Evolutionary conservation across 1,140 invertebrate species (phyloP), one percentile per base, ranked within the genome.

Genomic region (Eriosoma lanigerum): DNA sequence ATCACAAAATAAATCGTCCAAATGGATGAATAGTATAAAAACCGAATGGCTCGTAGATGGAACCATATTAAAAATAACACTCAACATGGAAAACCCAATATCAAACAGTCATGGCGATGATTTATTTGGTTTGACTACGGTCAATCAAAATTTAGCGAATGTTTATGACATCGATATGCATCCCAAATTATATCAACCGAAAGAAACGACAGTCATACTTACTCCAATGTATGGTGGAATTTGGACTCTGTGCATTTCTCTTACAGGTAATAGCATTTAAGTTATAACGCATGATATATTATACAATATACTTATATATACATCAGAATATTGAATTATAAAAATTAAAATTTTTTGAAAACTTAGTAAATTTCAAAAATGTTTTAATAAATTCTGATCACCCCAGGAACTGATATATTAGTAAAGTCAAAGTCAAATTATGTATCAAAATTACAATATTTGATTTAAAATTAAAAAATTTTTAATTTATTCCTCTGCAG

Each of bases 141-240:
- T 0, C 0, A 62, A 78, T 46, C 52, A 76, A 58, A 44, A 56
- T 21, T 32, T 15, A 19, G 19, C n/a, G 5, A 48, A 60, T 26
- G 26, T 60, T 3, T 48, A 78, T 19, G 32, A n/a, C n/a, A n/a
- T n/a, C n/a, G n/a, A 76, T 8, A 19, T 46, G 9, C 21, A 44
- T 1, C 3, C 68, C 26, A 2, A 29, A 50, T 72, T 78, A 32
- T 26, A 62, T 13, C 10, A 62, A 46, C 24, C 19, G 3, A 75
- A 60, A 26, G 80, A 76, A 52, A 72, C 78, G 15, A 81, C 88
- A 9, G 89, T 92, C 38, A 94, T 93, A 84, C 85, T 95, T 15
- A 92, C 94, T 0, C 93, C 93, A 1, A 93, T 94, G 90, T 92
- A 94, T 82, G 93, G 93, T 2, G 93, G 93, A 1, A 94, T 95